Conservation (phyloP, 2,888 invertebrate species). For the Sturmia bella region DNA sequence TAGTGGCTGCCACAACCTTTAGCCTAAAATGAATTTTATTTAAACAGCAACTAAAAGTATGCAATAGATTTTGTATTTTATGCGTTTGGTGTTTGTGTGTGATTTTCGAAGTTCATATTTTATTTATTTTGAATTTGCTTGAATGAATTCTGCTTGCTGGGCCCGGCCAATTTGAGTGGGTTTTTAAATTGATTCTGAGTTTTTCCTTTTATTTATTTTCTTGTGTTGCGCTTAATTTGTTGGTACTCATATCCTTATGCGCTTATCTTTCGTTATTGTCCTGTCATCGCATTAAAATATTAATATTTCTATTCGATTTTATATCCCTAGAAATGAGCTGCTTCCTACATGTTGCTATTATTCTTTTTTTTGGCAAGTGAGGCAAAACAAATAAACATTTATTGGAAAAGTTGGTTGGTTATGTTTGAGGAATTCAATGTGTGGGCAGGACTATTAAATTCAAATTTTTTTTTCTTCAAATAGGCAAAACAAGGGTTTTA, state of each 20-base stretch:
- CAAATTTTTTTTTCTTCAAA: background rate
- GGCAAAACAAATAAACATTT: background rate
- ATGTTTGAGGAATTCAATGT: no score
- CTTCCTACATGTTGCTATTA: slow-evolving; percentile 38
- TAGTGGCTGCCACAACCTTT: slow-evolving; percentile 45
- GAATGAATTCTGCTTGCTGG: background rate
- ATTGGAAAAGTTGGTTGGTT: background rate
- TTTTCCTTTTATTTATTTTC: background rate
- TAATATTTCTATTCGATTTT: slow-evolving; percentile 54
- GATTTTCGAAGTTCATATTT: background rate
- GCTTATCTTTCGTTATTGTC: slow-evolving; percentile 60
- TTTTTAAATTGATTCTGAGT: slow-evolving; percentile 16
- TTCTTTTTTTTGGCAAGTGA: slow-evolving; percentile 48
- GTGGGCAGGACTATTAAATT: no score
- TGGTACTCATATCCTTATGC: slow-evolving; percentile 12
- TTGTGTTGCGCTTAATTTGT: slow-evolving; percentile 11
- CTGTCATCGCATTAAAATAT: slow-evolving; percentile 61
- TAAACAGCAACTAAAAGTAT: slow-evolving; percentile 59
- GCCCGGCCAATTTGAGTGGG: slow-evolving; percentile 64
- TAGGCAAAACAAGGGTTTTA: background rate
- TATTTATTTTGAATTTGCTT: slow-evolving; percentile 23
- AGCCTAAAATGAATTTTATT: slow-evolving; percentile 9
- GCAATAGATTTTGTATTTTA: slow-evolving; percentile 49
- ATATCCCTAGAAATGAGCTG: slow-evolving; percentile 2
- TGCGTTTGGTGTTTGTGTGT: background rate